These are phyloP conservation scores for Athrips mouffetella DNA, from an alignment of 2,888 invertebrate species.

Conservation along the genomic window DNA sequence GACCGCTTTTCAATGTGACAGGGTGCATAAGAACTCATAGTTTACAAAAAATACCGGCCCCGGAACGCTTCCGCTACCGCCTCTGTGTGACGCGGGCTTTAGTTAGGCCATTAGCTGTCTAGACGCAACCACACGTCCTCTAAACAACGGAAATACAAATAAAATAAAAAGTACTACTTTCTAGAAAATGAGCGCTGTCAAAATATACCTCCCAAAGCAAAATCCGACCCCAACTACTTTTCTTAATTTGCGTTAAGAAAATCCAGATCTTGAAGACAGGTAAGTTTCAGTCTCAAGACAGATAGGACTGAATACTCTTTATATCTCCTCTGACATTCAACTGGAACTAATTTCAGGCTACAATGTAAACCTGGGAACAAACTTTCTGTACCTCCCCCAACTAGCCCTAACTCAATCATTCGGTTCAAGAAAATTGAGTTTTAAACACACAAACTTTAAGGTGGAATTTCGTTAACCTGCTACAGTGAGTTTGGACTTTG, in stretches of 20 bases:
- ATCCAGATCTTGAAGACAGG: constrained; percentile 8
- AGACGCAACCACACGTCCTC: too few relatives aligned
- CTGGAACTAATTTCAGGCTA: constrained; percentile 59
- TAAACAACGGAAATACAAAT: too few relatives aligned
- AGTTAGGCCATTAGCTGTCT: too few relatives aligned
- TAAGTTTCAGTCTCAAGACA: constrained; percentile 10
- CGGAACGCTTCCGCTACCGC: too few relatives aligned
- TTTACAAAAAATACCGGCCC: too few relatives aligned
- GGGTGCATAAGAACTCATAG: too few relatives aligned
- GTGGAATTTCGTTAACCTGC: constrained; percentile 24
- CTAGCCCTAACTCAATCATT: constrained; percentile 21
- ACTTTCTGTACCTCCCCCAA: constrained; percentile 31
- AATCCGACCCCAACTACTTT: constrained; percentile 1
- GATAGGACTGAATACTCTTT: constrained; percentile 40
- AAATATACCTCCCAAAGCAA: too few relatives aligned
- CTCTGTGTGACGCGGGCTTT: too few relatives aligned
- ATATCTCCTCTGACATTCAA: constrained; percentile 53
- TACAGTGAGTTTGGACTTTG: constrained; percentile 20
- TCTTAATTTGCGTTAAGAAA: constrained; percentile 7
- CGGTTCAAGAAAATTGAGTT: constrained; percentile 27
- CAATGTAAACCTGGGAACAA: constrained; percentile 53
- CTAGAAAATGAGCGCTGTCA: too few relatives aligned
- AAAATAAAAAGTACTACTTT: too few relatives aligned
- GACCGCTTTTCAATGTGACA: too few relatives aligned
- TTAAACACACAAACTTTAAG: constrained; percentile 27